Base-by-base conservation (phyloP, 2,888 invertebrate genomes). In the Helicoverpa assulta region DNA sequence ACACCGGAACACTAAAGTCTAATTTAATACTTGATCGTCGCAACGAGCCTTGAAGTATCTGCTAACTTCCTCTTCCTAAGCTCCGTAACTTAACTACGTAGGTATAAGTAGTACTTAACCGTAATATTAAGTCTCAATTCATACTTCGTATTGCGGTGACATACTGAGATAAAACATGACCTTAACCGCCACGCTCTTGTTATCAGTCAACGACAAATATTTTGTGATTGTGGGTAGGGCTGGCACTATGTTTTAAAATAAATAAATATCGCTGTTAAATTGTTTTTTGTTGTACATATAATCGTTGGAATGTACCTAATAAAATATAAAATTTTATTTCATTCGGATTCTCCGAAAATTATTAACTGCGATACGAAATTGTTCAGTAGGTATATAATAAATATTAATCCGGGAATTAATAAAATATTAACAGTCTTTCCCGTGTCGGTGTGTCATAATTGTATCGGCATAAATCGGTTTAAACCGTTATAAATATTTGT, bases 171-270 rank as follows among this genome's bases (percentile, higher is more conserved):
- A 93, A 88, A 68, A 70, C 26, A 70, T 89, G 91, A 90, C 93
- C 93, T 93, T 92, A 90, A 92, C 92, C 92, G 84, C 81, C 79
- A 79, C 84, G 78, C 33, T 67, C 53, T 74, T 76, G 76, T 86
- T 91, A 91, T 90, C 90, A 87, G 87, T 86, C 86, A 88, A 88
- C 86, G 88, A 88, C 87, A 86, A 88, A 86, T 80, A 85, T 85
- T 75, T 75, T 58, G 67, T 77, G 66, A 72, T 82, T 67, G 68
- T 73, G 56, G 40, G 33, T 63, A 85, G 85, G 83, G 87, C 53
- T 81, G 79, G 63, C 78, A 8, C 10, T 33, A 33, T 8, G 2
- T 33, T 33, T 33, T 8, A 33, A 1, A 40, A 40, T 0, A 14
- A 12, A 40, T 14, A 40, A 40, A 40, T 40, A 47, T 47, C 47